phyloP scores from a whole-genome alignment of 53 echinoderm and acorn worm genomes.

The Pentamera pediparva region DNA sequence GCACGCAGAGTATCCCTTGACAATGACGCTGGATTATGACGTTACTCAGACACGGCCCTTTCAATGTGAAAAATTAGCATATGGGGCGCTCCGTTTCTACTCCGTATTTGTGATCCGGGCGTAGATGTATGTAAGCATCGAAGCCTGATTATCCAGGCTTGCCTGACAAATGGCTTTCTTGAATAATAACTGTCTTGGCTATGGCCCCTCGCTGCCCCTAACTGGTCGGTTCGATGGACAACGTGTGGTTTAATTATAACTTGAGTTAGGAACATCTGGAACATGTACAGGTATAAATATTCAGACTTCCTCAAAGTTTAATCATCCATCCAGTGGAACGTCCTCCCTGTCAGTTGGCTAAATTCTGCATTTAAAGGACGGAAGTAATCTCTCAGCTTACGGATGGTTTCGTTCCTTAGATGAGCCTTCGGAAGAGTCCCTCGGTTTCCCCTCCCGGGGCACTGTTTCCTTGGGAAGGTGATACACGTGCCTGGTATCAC shows the following conservation, averaged over 20 bases:
- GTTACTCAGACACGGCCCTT: too few species aligned
- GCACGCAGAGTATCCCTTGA: too few species aligned
- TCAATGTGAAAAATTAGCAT: too few species aligned
- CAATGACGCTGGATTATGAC: too few species aligned
- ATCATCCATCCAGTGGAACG: conserved; percentile 63
- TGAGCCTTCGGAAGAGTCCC: conserved; percentile 67
- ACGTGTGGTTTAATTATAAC: too few species aligned
- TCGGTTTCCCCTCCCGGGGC: conserved; percentile 62
- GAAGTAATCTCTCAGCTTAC: conserved; percentile 78
- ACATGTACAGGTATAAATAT: background rate
- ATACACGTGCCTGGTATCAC: conserved; percentile 44
- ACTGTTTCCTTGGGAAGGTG: conserved; percentile 42
- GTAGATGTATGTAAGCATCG: too few species aligned
- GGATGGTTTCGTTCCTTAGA: conserved; percentile 41
- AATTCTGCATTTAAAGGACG: conserved; percentile 76
- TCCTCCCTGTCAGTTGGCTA: conserved; percentile 50
- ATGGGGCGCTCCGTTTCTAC: too few species aligned
- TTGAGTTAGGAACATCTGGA: too few species aligned
- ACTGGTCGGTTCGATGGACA: too few species aligned
- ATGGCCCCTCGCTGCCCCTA: too few species aligned
- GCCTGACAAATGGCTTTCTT: background rate
- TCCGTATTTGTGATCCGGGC: too few species aligned
- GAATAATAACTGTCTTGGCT: background rate
- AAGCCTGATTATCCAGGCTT: too few species aligned
- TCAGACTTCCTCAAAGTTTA: background rate